Evolutionary conservation across 1,140 invertebrate species (phyloP), one percentile per base, ranked within the genome.

Genomic region (Lithobius niger): DNA sequence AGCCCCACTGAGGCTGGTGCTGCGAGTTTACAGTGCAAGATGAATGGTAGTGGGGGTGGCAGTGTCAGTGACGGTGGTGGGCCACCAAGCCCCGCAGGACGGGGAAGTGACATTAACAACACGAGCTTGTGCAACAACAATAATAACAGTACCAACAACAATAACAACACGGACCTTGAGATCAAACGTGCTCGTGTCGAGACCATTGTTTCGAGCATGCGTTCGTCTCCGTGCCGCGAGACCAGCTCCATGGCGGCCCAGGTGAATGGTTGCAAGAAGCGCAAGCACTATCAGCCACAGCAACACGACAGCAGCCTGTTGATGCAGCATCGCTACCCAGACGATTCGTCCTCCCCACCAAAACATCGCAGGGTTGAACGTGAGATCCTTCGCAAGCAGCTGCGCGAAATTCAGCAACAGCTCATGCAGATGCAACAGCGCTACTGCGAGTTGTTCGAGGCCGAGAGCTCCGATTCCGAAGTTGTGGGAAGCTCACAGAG

Each of bases 281-380:
- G 93, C 21, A 97, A 97, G 71, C 76, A 96, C n/a, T 95, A 95
- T 67, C 88, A 95, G 63, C 93, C 93, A 1, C 89, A 94, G 67
- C 91, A 95, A 64, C 89, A 94, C 66, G 87, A 90, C 45, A 48
- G 65, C 25, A 31, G 15, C 24, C 27, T 15, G 45, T 25, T 22
- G n/a, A 22, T 21, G 15, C 22, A 26, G 10, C 43, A n/a, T 24
- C 24, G 51, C 42, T 16, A 26, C 52, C 16, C 52, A 26, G 47
- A 25, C 21, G 50, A 55, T 26, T 16, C 21, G 26, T 15, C 18
- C 18, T 6, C 47, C 25, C 16, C 36, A 16, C 48, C 53, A 6
- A 60, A 63, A 56, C 52, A 60, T 16, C 49, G 58, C 13, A 26
- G 42, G 15, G 26, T 44, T 6, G 60, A 60, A 61, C 61, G 60